A percentile compares a stretch with the other conserved stretches of the same genome.
phyloP scores from a whole-genome alignment of 2,113 vertebrate species.

The Hymenochirus boettgeri region DNA sequence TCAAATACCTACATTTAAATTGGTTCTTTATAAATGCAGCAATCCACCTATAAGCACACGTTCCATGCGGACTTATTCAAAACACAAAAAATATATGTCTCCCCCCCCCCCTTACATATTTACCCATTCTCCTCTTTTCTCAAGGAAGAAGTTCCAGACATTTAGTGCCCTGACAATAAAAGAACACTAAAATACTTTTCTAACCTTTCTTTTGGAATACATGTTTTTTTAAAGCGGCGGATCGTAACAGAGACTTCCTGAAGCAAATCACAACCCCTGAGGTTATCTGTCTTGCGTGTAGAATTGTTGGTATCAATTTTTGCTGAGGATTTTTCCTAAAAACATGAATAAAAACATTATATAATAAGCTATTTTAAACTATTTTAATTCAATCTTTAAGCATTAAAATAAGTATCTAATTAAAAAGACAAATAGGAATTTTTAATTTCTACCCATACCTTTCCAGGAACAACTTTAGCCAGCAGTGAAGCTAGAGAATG shows the following conservation, averaged over 20 bases:
- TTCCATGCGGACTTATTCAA: too few relatives aligned
- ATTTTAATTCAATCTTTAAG: not conserved
- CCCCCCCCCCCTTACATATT: too few relatives aligned
- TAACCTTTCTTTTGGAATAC: slow-evolving; percentile 90
- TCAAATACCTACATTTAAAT: too few relatives aligned
- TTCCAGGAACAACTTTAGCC: slow-evolving; percentile 90
- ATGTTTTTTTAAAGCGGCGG: slow-evolving; percentile 96
- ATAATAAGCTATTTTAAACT: not conserved
- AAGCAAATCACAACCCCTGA: slow-evolving; percentile 90
- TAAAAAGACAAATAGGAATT: too few relatives aligned
- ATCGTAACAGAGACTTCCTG: slow-evolving; percentile 97
- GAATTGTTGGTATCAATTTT: slow-evolving; percentile 76
- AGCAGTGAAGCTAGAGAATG: slow-evolving; percentile 91
- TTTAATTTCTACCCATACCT: slow-evolving; percentile 69
- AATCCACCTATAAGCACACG: too few relatives aligned
- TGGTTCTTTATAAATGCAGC: too few relatives aligned
- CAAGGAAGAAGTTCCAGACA: too few relatives aligned
- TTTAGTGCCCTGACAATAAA: too few relatives aligned
- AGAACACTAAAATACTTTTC: slow-evolving; percentile 15
- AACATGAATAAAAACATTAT: not conserved
- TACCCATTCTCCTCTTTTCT: too few relatives aligned
- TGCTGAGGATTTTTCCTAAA: slow-evolving; percentile 83
- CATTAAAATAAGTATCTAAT: too few relatives aligned
- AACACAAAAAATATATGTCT: too few relatives aligned
- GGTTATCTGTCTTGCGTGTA: slow-evolving; percentile 87